Evolutionary conservation across 2,113 vertebrate genomes (phyloP), one percentile per base, ranked within the genome.

Genomic region (Girardinichthys multiradiatus): DNA sequence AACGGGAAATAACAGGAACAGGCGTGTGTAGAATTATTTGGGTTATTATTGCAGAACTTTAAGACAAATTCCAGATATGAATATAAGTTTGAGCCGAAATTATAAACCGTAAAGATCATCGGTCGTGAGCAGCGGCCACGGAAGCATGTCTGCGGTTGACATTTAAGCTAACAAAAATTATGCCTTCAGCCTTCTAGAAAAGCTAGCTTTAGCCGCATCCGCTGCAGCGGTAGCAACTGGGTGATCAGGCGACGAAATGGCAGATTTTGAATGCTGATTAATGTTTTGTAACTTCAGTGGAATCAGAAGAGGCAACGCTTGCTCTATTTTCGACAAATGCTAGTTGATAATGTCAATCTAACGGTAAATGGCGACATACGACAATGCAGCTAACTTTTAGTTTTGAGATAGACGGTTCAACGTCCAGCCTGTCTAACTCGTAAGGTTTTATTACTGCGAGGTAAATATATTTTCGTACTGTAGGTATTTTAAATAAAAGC

Each of bases 121-220:
- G 63, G 59, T 81, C 77, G 78, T 75, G 77, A 65, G 21, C 71
- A 62, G 59, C 68, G 65, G 69, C 59, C 70, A 27, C 6, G 77
- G 79, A 81, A 74, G 60, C 85, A 81, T 81, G 87, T 73, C 79
- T 72, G 29, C n/a, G 71, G 61, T 61, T 89, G 86, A 87, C 85
- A 91, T 76, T 74, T 75, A 74, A 54, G 84, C 84, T 74, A 71
- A 73, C 61, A 37, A 84, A 73, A 85, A 76, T 42, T 10, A 74
- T 76, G 78, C 72, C 74, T 81, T 70, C 86, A 86, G 76, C 87
- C 61, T 77, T 74, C 77, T 72, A 70, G 82, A 75, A 74, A 70
- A 64, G 89, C 85, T 89, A 89, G 45, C 62, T 72, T 54, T 91
- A 92, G 88, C 87, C 80, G 48, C 48, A 76, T 72, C 82, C 73